Evolutionary conservation across 2,888 invertebrate species (phyloP).

Genomic region (Malthinus flaveolus): DNA sequence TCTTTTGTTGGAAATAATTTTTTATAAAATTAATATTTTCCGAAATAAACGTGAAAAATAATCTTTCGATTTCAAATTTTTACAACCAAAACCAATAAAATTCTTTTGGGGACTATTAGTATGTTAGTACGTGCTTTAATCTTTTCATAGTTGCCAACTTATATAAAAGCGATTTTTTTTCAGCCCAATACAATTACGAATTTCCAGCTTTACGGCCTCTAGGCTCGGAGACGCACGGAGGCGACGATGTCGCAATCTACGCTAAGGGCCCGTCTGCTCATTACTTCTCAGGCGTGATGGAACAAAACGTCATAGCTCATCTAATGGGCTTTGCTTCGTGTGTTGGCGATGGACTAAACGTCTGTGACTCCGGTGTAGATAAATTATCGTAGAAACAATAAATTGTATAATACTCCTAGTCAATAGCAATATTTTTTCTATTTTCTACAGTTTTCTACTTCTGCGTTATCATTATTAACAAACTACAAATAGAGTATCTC

Average conservation of each 20-base stretch:
- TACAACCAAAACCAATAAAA: too few relatives aligned
- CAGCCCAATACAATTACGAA: constrained; percentile 52
- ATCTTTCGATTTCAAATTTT: too few relatives aligned
- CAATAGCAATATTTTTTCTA: not conserved
- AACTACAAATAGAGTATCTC: too few relatives aligned
- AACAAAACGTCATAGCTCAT: constrained; percentile 79
- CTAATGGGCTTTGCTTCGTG: constrained; percentile 74
- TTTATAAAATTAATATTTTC: too few relatives aligned
- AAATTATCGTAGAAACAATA: not conserved
- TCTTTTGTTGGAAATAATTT: too few relatives aligned
- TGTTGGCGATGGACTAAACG: constrained; percentile 62
- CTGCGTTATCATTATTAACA: too few relatives aligned
- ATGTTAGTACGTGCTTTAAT: too few relatives aligned
- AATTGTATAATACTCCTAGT: not conserved
- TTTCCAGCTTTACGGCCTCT: constrained; percentile 66
- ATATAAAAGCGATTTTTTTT: constrained; percentile 1
- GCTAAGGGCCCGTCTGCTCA: constrained; percentile 79
- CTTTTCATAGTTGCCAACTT: too few relatives aligned
- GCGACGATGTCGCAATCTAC: constrained; percentile 80
- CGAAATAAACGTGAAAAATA: too few relatives aligned
- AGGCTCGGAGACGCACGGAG: constrained; percentile 68
- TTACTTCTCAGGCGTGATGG: constrained; percentile 76
- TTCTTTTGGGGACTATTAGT: too few relatives aligned
- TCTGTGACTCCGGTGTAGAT: constrained; percentile 25
- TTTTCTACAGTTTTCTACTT: too few relatives aligned